Evolutionary conservation across 2,888 invertebrate genomes (phyloP), one percentile per base, ranked within the genome.

Genomic region (Scaptomyza polygonia): DNA sequence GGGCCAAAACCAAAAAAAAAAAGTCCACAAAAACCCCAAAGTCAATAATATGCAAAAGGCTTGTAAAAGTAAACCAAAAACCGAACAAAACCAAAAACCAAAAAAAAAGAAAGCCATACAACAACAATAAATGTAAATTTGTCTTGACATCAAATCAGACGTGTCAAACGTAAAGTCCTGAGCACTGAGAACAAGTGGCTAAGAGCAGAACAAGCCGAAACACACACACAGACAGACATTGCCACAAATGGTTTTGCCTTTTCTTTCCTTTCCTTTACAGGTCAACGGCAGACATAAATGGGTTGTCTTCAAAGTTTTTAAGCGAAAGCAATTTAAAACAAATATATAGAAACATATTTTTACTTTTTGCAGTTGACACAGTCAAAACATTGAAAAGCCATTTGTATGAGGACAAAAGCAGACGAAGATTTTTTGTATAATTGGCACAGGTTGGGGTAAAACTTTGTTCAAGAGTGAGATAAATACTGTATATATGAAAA

Each of bases 71-170:
- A 57, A 67, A 55, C 42, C 52, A 16, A 55, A 70, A 30, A 48
- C 40, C 29, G 25, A 25, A 25, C 5, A 25, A 25, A 3, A 54
- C 42, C 52, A n/a, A 52, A 70, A 18, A 43, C 40, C 29, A 29
- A 9, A 34, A 44, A 44, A 27, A 32, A 54, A 63, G 56, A 62
- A 64, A 58, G 40, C 47, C 32, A 11, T 16, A 39, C 52, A 45
- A 18, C 30, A 61, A 56, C 29, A 57, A 72, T 77, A 68, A 72
- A 73, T 77, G 78, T 48, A 80, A 73, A 70, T 70, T 80, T 73
- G 63, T 62, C 67, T 54, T 59, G 55, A 77, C 84, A 77, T 83
- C 80, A 77, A 80, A 79, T 79, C 84, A 73, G 61, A 73, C 67
- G 81, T 79, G 80, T 77, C 84, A 72, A 77, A 72, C 65, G n/a